Percentiles rank a stretch among this genome's conserved stretches.
Evolutionary conservation across 2,113 vertebrate genomes (phyloP).

Genomic region (Serinus canaria): DNA sequence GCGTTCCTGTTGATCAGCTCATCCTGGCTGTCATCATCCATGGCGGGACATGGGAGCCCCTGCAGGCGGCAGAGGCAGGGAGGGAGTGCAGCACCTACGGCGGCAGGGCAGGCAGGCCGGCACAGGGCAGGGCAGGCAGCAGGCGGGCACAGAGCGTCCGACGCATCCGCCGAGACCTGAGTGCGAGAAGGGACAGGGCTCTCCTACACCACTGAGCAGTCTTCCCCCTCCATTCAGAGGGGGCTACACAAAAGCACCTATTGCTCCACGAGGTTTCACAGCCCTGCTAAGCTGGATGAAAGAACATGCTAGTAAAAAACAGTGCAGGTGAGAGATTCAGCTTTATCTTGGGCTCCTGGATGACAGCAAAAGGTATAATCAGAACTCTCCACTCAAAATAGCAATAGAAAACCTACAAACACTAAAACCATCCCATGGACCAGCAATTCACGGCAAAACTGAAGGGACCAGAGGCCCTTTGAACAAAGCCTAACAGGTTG

Average conservation of each 20-base stretch:
- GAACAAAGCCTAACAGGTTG: neutral
- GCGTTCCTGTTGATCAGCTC: slow-evolving; percentile 81
- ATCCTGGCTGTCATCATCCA: slow-evolving; percentile 93
- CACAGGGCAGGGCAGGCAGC: neutral
- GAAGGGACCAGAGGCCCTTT: neutral
- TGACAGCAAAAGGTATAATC: neutral
- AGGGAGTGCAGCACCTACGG: neutral
- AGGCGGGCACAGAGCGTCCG: rapidly evolving
- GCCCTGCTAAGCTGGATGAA: neutral
- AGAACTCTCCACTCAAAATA: neutral
- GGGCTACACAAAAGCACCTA: neutral
- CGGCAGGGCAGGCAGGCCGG: neutral
- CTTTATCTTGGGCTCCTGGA: neutral
- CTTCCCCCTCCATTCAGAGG: neutral
- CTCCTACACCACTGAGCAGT: rapidly evolving
- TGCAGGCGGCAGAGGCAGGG: neutral
- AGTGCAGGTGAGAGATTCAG: neutral
- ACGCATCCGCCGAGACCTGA: rapidly evolving
- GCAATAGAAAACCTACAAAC: neutral
- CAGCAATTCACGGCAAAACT: neutral
- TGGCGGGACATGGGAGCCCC: slow-evolving; percentile 79
- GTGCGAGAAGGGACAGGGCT: rapidly evolving
- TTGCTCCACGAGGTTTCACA: rapidly evolving
- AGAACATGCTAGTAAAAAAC: neutral
- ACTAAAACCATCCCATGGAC: neutral